These are phyloP conservation scores for Sprattus sprattus DNA, from an alignment of 2,113 vertebrate species.

Conservation along the genomic window DNA sequence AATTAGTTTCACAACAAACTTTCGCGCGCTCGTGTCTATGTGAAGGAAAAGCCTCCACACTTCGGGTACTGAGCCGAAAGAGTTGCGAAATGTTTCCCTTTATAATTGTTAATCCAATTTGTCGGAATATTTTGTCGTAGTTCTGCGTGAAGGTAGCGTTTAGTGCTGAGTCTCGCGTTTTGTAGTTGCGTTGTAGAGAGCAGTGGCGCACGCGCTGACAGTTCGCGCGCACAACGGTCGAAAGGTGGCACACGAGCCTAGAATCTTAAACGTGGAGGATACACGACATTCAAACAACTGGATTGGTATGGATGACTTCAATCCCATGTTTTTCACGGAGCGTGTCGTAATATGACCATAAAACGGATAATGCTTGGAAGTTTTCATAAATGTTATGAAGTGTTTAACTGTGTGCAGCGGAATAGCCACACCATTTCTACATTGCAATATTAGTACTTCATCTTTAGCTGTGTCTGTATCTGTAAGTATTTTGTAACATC, in stretches of 20 bases:
- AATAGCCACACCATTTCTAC: not conserved
- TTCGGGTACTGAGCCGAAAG: not conserved
- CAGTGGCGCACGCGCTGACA: not conserved
- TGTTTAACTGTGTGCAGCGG: not conserved
- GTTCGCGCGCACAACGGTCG: constrained; percentile 22
- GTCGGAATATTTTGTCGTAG: not conserved
- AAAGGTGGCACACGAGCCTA: constrained; percentile 40
- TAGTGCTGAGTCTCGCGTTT: constrained; percentile 13
- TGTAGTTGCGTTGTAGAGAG: not conserved
- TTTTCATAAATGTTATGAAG: not conserved
- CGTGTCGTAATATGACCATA: not conserved
- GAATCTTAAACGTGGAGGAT: not conserved
- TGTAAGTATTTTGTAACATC: not conserved
- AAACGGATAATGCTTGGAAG: not conserved
- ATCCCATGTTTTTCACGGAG: not conserved
- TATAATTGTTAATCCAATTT: constrained; percentile 1
- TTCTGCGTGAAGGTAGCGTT: not conserved
- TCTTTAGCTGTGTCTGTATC: not conserved
- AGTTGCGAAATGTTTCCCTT: not conserved
- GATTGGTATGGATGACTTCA: not conserved
- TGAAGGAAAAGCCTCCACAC: not conserved
- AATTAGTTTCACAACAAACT: constrained; percentile 17
- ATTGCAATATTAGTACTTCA: not conserved
- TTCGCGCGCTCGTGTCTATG: not conserved
- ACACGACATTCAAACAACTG: not conserved